phyloP scores from a whole-genome alignment of 92 coral and sea anemone genomes.

The Paramuricea clavata region DNA sequence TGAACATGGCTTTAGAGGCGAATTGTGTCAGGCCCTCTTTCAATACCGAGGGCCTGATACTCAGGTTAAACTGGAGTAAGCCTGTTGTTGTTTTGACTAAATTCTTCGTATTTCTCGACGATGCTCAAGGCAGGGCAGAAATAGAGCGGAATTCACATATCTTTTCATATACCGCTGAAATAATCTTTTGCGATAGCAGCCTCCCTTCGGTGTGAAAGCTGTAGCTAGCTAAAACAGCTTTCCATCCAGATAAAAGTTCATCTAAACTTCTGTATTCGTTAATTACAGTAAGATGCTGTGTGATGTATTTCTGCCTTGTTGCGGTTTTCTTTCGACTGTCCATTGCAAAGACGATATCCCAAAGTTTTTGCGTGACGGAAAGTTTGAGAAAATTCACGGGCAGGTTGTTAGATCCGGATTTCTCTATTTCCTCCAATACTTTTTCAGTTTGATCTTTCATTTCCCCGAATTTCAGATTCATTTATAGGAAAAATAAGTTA shows the following conservation, averaged over 20 bases:
- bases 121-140: slow-evolving; percentile 28
- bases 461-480: too few relatives aligned
- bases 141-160: slow-evolving; percentile 7
- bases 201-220: not conserved
- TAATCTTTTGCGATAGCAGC: slow-evolving; percentile 43
- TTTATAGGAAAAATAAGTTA: too few relatives aligned
- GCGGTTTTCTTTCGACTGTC: slow-evolving; percentile 25
- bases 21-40: too few relatives aligned
- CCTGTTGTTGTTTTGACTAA: slow-evolving; percentile 2
- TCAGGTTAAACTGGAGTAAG: too few relatives aligned
- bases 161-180: slow-evolving; percentile 23
- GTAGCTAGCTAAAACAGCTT: not conserved
- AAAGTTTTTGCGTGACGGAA: not conserved
- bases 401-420: not conserved
- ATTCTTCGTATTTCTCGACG: slow-evolving; percentile 4
- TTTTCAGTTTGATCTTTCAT: not conserved
- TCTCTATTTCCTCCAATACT: not conserved
- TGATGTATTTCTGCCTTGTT: slow-evolving; percentile 38
- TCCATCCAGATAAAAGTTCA: slow-evolving; percentile 29
- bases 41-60: too few relatives aligned
- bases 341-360: slow-evolving; percentile 28
- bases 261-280: slow-evolving; percentile 15
- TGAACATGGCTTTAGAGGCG: too few relatives aligned
- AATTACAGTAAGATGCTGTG: slow-evolving; percentile 50
- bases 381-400: not conserved